These are phyloP conservation scores for Parazoanthus atlanticus DNA, from an alignment of 92 coral and sea anemone species.

Conservation along the genomic window DNA sequence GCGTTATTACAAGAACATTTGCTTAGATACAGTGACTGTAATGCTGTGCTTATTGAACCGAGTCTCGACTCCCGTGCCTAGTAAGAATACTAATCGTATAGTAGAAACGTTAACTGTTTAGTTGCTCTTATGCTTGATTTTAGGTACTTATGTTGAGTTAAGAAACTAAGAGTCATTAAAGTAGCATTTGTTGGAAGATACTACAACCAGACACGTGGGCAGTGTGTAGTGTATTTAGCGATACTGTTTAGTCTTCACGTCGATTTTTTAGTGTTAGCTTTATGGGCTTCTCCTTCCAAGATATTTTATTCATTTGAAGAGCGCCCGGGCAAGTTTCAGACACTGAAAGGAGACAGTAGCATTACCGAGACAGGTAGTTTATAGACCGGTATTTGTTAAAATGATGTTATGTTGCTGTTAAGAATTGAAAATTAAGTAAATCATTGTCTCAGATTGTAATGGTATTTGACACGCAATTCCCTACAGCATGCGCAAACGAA, in stretches of 20 bases:
- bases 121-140: neutral
- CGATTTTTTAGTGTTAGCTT: neutral
- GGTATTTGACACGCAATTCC: neutral
- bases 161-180: neutral
- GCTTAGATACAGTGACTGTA: neutral
- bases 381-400: neutral
- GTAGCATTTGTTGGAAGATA: conserved; percentile 4
- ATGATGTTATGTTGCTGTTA: neutral
- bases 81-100: neutral
- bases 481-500: neutral
- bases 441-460: neutral
- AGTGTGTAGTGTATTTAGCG: neutral
- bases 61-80: neutral
- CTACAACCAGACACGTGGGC: neutral
- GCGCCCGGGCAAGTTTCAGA: neutral
- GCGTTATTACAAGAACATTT: neutral
- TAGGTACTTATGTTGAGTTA: conserved; percentile 5
- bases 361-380: conserved; percentile 7
- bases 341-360: conserved; percentile 2
- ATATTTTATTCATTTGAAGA: neutral
- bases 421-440: neutral
- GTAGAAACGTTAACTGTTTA: conserved; percentile 6
- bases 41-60: conserved; percentile 10
- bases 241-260: neutral
- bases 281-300: neutral